Conservation (phyloP, 2,113 vertebrate species). For the Hipposideros armiger region DNA sequence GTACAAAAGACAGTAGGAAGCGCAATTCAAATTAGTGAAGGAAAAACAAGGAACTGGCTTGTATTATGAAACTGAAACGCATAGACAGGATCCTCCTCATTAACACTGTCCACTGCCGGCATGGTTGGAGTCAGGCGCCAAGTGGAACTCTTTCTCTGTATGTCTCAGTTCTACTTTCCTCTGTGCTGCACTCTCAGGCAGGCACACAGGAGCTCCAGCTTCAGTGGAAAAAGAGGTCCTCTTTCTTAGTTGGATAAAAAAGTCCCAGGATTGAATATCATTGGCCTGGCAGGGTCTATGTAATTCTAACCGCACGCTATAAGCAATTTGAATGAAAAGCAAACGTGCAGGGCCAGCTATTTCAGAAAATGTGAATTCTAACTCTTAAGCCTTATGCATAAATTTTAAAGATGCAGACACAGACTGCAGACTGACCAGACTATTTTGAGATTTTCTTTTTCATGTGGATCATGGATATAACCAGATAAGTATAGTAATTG, state of each 20-base stretch:
- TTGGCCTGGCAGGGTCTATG: not conserved
- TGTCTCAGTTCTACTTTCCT: not conserved
- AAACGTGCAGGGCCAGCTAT: not conserved
- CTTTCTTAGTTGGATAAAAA: not conserved
- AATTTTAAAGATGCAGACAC: not conserved
- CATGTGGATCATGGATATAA: not conserved
- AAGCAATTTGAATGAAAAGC: conserved; percentile 28
- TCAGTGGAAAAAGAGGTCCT: not conserved
- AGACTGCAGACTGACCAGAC: not conserved
- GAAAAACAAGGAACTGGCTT: not conserved
- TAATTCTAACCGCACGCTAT: not conserved
- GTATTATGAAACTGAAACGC: not conserved
- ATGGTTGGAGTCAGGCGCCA: not conserved
- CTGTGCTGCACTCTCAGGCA: rapidly evolving
- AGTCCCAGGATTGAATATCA: not conserved
- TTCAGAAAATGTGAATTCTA: conserved; percentile 55
- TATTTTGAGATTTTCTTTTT: conserved; percentile 3
- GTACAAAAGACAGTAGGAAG: not conserved
- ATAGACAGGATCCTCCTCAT: not conserved
- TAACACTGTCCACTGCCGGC: not conserved
- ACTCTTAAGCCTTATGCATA: not conserved
- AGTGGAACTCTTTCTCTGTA: not conserved
- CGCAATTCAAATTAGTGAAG: not conserved
- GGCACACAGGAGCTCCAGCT: not conserved
- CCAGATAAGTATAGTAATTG: not conserved